These are phyloP conservation scores for Oryzias sinensis DNA, from an alignment of 2,797 vertebrate genomes.

Conservation along the genomic window DNA sequence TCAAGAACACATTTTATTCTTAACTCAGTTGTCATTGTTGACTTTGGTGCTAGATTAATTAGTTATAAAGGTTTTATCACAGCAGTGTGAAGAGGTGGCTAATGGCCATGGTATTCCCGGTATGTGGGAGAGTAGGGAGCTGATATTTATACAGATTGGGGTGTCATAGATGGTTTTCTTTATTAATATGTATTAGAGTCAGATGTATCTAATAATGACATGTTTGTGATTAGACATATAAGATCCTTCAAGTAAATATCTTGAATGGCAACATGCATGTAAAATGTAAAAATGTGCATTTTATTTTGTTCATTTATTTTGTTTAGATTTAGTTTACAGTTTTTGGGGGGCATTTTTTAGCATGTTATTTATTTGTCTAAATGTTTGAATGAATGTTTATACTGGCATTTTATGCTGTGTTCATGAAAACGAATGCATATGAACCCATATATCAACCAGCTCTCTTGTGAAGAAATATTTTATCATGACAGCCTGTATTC, in stretches of 20 bases:
- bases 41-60: slow-evolving; percentile 32
- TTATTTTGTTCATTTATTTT: too few relatives aligned
- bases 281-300: neutral
- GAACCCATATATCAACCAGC: slow-evolving; percentile 14
- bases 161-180: slow-evolving; percentile 19
- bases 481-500: slow-evolving; percentile 15
- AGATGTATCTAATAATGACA: slow-evolving; percentile 8
- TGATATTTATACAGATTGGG: slow-evolving; percentile 30
- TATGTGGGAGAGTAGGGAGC: neutral
- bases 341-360: neutral
- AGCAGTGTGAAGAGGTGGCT: neutral
- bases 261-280: slow-evolving; percentile 2
- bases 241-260: slow-evolving; percentile 5
- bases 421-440: slow-evolving; percentile 6
- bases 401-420: neutral
- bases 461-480: slow-evolving; percentile 5
- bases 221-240: slow-evolving; percentile 1
- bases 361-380: neutral
- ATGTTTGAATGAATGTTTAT: neutral
- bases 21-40: slow-evolving; percentile 29
- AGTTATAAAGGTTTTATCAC: slow-evolving; percentile 23
- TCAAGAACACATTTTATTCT: slow-evolving; percentile 24
- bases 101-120: neutral
- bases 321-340: too few relatives aligned
- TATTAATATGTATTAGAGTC: slow-evolving; percentile 19